These are phyloP conservation scores for Shargacucullia verbasci DNA, from an alignment of 2,888 invertebrate species.

Conservation along the genomic window DNA sequence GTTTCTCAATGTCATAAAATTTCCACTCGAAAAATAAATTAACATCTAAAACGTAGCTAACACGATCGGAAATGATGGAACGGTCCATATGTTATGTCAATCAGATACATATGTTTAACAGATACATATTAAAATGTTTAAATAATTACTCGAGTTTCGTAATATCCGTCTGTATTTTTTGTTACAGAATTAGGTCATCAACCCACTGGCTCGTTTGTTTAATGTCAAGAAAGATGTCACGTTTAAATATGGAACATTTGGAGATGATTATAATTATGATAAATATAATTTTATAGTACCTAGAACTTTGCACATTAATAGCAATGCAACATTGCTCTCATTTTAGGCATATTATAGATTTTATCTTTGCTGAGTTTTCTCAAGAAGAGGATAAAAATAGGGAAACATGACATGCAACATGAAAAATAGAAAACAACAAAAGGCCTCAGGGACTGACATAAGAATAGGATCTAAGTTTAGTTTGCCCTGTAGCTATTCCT, in stretches of 20 bases:
- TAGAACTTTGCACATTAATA: too few species aligned
- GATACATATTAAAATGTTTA: conserved; percentile 9
- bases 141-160: conserved; percentile 36
- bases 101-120: conserved; percentile 5
- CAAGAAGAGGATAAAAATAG: too few species aligned
- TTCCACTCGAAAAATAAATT: conserved; percentile 55
- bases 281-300: too few species aligned
- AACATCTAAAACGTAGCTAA: conserved; percentile 37
- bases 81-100: conserved; percentile 26
- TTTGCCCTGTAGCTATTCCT: too few species aligned
- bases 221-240: conserved; percentile 34
- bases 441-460: too few species aligned
- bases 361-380: too few species aligned
- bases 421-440: too few species aligned
- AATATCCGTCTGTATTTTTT: conserved; percentile 37
- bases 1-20: conserved; percentile 52
- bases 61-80: conserved; percentile 44
- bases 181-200: conserved; percentile 45
- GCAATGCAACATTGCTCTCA: too few species aligned
- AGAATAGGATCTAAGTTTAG: too few species aligned
- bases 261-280: conserved; percentile 27
- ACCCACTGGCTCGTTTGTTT: conserved; percentile 29
- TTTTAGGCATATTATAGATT: too few species aligned
- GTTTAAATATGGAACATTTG: conserved; percentile 41
- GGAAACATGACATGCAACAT: too few species aligned